phyloP scores from a whole-genome alignment of 2,113 vertebrate genomes.

The Triplophysa siluroides region DNA sequence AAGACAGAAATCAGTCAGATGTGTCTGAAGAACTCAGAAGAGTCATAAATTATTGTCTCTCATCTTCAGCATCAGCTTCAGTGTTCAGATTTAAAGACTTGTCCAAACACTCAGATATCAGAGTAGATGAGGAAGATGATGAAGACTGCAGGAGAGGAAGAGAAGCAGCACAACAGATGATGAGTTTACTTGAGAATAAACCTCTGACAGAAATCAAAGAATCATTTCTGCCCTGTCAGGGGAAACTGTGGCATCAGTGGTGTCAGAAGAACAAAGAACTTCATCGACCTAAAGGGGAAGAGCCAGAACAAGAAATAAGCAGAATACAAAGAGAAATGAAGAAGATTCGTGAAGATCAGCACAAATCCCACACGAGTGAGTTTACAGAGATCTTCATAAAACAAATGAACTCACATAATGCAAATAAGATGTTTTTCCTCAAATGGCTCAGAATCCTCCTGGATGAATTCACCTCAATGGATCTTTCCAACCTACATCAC shows the following conservation, averaged over 20 bases:
- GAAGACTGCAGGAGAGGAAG: not conserved
- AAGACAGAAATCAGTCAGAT: not conserved
- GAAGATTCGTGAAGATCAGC: not conserved
- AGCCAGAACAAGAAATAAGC: not conserved
- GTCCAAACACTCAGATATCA: not conserved
- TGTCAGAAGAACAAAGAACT: constrained; percentile 13
- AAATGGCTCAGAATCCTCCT: constrained; percentile 67
- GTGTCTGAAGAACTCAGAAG: not conserved
- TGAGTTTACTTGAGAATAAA: not conserved
- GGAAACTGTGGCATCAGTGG: constrained; percentile 19
- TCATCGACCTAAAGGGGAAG: not conserved
- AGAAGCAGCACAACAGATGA: not conserved
- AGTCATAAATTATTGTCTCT: not conserved
- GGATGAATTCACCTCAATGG: constrained; percentile 51
- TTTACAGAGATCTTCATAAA: not conserved
- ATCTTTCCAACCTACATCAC: constrained; percentile 57
- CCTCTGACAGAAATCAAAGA: not conserved
- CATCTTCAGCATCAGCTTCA: not conserved
- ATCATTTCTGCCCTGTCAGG: constrained; percentile 21
- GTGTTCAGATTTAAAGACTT: not conserved
- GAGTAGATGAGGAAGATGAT: constrained; percentile 3
- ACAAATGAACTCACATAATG: not conserved
- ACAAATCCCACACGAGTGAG: not conserved
- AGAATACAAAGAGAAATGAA: not conserved
- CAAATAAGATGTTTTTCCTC: constrained; percentile 62